Evolutionary conservation across 1,140 invertebrate genomes (phyloP), one percentile per base, ranked within the genome.

Genomic region (Drosophila orosa): DNA sequence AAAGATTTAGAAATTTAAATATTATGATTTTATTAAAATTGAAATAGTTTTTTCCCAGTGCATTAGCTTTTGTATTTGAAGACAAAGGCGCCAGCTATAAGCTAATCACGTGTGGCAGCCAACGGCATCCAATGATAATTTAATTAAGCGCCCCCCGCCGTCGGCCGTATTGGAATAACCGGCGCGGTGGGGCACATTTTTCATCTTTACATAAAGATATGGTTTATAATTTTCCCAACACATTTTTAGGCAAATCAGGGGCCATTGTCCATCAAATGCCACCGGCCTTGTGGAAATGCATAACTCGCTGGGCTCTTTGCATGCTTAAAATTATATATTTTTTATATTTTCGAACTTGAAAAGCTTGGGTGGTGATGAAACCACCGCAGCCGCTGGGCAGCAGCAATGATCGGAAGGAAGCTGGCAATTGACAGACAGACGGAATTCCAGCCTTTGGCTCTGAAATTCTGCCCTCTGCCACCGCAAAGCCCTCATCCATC

Each of bases 61-160:
- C 31, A 19, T 22, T 35, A 19, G 12, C 50, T 24, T 15, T 54
- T 54, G 50, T 54, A 35, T 54, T 31, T 35, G 17, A 57, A 50
- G 39, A 39, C 55, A 57, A 42, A 65, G 50, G 40, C 42, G n/a
- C 29, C 37, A 40, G 50, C 73, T 65, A 72, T 71, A 65, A 48
- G 68, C 84, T 80, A 89, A 89, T 87, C 82, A 85, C 82, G 83
- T 85, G 82, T 60, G 74, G 57, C 75, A 57, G 74, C 61, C 67
- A 66, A 37, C 37, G 62, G 59, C 61, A 75, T 57, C 60, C 76
- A 73, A 84, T 83, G 62, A 78, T 84, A 74, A 89, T 84, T 89
- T 74, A 89, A 89, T 80, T 77, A 80, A 65, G 63, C 72, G 61
- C 77, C 68, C 61, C 78, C 63, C 67, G 55, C 47, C 24, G 39